A percentile compares a stretch with the other conserved stretches of the same genome.
phyloP scores from a whole-genome alignment of 1,140 invertebrate genomes.

The Panagrolaimus sp. region DNA sequence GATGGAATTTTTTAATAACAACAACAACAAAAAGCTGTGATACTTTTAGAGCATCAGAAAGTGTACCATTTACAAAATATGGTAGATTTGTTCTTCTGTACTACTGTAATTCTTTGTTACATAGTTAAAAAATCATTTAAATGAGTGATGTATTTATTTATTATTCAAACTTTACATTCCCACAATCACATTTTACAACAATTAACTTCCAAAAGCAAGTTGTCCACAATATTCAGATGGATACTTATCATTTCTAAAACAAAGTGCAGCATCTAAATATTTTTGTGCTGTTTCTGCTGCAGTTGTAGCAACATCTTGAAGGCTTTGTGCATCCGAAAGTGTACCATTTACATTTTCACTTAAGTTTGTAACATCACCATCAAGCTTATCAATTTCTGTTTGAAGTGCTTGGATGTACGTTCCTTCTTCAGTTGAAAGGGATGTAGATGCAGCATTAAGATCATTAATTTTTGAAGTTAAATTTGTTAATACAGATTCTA shows the following conservation, averaged over 20 bases:
- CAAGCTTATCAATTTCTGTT: background rate
- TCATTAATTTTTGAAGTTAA: background rate
- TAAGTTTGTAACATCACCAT: background rate
- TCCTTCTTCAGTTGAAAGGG: background rate
- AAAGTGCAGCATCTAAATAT: background rate
- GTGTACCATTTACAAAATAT: too few species aligned
- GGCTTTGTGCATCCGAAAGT: background rate
- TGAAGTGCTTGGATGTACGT: background rate
- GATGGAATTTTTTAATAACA: too few species aligned
- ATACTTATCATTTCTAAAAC: background rate
- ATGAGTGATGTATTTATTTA: too few species aligned
- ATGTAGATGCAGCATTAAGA: background rate
- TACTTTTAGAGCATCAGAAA: too few species aligned
- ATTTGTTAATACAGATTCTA: constrained; percentile 1
- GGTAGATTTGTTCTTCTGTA: too few species aligned
- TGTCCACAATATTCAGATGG: background rate
- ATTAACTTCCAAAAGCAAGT: background rate
- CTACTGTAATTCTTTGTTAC: too few species aligned
- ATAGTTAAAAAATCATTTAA: too few species aligned
- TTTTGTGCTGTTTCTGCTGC: background rate
- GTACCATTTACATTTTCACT: background rate
- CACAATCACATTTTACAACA: too few species aligned
- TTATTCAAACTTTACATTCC: too few species aligned
- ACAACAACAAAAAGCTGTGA: too few species aligned
- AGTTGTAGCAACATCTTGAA: background rate